phyloP scores from a whole-genome alignment of 23 tunicate species.

The Phallusia fumigata region DNA sequence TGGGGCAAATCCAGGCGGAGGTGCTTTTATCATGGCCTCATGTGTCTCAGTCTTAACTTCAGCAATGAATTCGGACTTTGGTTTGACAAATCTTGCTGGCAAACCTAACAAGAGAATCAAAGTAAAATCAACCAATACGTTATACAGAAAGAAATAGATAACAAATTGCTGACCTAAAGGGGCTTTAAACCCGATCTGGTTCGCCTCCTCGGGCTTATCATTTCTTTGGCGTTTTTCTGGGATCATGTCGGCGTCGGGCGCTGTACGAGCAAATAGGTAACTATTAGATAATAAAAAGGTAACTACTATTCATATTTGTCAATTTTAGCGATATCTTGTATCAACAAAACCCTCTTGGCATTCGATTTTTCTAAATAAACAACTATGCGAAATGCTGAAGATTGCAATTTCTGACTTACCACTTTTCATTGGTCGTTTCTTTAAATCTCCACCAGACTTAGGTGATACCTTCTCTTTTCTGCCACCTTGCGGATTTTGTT shows the following conservation, averaged over 20 bases:
- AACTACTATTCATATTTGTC: not conserved
- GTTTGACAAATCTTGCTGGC: slow-evolving; percentile 29
- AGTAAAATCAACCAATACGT: not conserved
- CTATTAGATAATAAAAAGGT: not conserved
- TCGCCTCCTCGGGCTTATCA: not conserved
- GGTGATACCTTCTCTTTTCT: slow-evolving; percentile 19
- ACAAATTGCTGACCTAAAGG: slow-evolving; percentile 19
- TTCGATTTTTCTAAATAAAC: too few relatives aligned
- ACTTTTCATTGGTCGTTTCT: not conserved
- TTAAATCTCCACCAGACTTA: slow-evolving; percentile 11
- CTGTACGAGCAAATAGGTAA: not conserved
- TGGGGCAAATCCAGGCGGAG: too few relatives aligned
- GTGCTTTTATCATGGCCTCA: not conserved
- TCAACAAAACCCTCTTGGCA: too few relatives aligned
- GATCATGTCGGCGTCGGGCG: not conserved
- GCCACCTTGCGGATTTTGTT: not conserved
- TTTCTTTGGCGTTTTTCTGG: slow-evolving; percentile 10
- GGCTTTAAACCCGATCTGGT: slow-evolving; percentile 41
- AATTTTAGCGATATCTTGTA: too few relatives aligned
- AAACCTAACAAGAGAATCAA: not conserved
- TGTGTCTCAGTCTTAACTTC: not conserved
- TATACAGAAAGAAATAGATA: not conserved
- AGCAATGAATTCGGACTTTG: not conserved
- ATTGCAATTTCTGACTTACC: not conserved
- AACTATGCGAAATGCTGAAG: not conserved